These are phyloP conservation scores for Pteruthius melanotis DNA, from an alignment of 2,113 vertebrate genomes.

Conservation along the genomic window DNA sequence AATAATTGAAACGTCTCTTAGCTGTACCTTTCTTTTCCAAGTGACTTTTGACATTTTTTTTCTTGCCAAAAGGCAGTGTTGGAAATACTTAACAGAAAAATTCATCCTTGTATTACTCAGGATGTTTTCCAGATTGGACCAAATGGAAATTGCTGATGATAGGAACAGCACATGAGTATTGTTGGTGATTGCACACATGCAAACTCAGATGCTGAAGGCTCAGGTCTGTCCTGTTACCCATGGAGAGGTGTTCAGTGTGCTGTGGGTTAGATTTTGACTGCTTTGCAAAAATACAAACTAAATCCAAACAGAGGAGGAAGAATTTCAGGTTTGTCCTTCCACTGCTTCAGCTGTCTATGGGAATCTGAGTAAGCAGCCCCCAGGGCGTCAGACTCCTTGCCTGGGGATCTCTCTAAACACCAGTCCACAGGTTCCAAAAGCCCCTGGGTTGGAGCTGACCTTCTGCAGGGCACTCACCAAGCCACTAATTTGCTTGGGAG, in stretches of 20 bases:
- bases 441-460: not conserved
- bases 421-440: not conserved
- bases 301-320: not conserved
- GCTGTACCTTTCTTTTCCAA: constrained; percentile 54
- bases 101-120: constrained; percentile 53
- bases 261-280: not conserved
- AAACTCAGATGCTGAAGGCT: not conserved
- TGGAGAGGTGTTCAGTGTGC: not conserved
- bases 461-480: not conserved
- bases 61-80: constrained; percentile 32
- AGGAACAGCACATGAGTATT: constrained; percentile 21
- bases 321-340: not conserved
- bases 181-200: not conserved
- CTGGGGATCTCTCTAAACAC: not conserved
- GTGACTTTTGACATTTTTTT: constrained; percentile 41
- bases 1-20: not conserved
- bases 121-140: constrained; percentile 62
- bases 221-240: not conserved
- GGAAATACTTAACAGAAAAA: constrained; percentile 69
- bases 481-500: not conserved
- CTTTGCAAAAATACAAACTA: not conserved
- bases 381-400: not conserved
- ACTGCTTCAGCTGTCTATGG: not conserved
- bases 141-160: constrained; percentile 55
- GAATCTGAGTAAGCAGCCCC: not conserved